These are phyloP conservation scores for Lordiphosa andalusiaca DNA, from an alignment of 2,888 invertebrate genomes.

Conservation along the genomic window DNA sequence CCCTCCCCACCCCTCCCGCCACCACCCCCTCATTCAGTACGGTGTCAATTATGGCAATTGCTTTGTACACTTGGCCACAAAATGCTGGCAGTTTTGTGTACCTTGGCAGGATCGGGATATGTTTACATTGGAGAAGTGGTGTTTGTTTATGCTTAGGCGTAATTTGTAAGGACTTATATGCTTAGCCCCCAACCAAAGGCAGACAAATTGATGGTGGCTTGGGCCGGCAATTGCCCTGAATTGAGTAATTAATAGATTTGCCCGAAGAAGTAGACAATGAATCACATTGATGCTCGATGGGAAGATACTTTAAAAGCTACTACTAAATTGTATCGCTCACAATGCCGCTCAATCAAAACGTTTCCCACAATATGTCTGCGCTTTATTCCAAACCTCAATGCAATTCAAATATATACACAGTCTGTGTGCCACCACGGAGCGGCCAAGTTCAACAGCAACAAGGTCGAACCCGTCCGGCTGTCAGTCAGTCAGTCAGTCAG, in stretches of 20 bases:
- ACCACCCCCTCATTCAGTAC: constrained; percentile 17
- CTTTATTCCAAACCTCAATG: constrained; percentile 37
- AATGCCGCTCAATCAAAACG: constrained; percentile 39
- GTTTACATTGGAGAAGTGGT: constrained; percentile 35
- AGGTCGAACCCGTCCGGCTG: constrained; percentile 37
- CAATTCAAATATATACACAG: constrained; percentile 32
- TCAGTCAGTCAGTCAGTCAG: constrained; percentile 33
- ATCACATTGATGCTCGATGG: too few species aligned
- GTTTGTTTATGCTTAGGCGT: constrained; percentile 37
- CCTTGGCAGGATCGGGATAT: constrained; percentile 42
- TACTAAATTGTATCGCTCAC: constrained; percentile 5
- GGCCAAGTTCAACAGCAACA: constrained; percentile 47
- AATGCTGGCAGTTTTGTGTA: constrained; percentile 56
- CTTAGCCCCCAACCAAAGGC: constrained; percentile 40
- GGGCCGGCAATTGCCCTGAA: background rate
- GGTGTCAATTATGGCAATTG: constrained; percentile 67
- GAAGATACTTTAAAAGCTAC: constrained; percentile 1
- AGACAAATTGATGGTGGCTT: constrained; percentile 48
- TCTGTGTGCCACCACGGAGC: too few species aligned
- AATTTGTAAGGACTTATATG: constrained; percentile 46
- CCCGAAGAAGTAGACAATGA: too few species aligned
- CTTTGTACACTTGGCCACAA: constrained; percentile 62
- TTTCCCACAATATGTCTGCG: constrained; percentile 26
- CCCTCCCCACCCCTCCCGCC: too few species aligned
- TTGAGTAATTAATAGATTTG: too few species aligned